These are phyloP conservation scores for Prosopocoilus inquinatus DNA, from an alignment of 2,888 invertebrate species.

Conservation along the genomic window DNA sequence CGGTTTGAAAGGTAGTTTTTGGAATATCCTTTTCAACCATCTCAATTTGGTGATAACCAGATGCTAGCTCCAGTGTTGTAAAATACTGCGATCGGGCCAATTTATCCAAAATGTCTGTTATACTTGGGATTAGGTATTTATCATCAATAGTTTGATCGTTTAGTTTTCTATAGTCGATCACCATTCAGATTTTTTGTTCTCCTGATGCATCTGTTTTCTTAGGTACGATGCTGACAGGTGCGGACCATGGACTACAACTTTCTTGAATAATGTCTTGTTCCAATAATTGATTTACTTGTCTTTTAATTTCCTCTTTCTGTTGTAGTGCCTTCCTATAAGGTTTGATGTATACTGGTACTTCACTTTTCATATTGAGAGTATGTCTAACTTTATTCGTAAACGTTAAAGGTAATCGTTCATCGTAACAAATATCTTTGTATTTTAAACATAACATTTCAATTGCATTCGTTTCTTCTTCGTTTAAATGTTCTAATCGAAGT, in stretches of 20 bases:
- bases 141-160: constrained; percentile 37
- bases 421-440: background rate
- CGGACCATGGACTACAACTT: constrained; percentile 22
- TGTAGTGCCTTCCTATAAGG: constrained; percentile 31
- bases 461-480: background rate
- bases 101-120: constrained; percentile 38
- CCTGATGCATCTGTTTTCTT: constrained; percentile 32
- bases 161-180: constrained; percentile 28
- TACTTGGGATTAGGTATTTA: constrained; percentile 25
- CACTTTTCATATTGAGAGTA: constrained; percentile 21
- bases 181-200: constrained; percentile 26
- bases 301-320: constrained; percentile 30
- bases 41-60: constrained; percentile 40
- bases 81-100: constrained; percentile 37
- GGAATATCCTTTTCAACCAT: too few relatives aligned
- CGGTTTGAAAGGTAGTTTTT: too few relatives aligned
- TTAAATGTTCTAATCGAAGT: background rate
- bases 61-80: constrained; percentile 35
- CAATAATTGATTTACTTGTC: constrained; percentile 27
- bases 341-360: constrained; percentile 27
- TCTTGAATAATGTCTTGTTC: constrained; percentile 27
- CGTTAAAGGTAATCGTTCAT: constrained; percentile 5
- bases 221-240: constrained; percentile 36
- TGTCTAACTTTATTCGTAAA: constrained; percentile 31
- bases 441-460: background rate